A percentile compares a stretch with the other conserved stretches of the same genome.
Conservation (phyloP, 2,113 vertebrate species). For the Mustelus asterias region DNA sequence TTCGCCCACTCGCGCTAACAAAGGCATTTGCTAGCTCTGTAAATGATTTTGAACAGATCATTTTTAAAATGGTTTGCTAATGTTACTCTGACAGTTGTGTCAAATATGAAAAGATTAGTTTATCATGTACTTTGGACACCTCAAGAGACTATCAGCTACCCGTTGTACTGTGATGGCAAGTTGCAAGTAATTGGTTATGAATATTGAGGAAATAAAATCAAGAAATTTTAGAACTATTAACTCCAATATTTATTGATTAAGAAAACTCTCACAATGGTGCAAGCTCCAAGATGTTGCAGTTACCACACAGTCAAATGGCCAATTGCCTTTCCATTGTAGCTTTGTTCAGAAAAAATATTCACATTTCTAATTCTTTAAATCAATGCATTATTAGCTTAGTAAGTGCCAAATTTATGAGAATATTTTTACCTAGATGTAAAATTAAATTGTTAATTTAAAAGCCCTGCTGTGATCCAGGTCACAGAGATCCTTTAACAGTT, state of each 20-base stretch:
- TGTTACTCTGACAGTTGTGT: background rate
- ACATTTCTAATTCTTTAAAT: background rate
- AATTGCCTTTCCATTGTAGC: background rate
- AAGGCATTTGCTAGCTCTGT: background rate
- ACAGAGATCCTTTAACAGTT: background rate
- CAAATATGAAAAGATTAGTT: background rate
- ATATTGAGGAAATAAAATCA: background rate
- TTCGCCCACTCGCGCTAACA: no score
- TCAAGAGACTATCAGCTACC: background rate
- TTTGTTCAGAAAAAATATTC: background rate
- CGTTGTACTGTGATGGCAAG: background rate
- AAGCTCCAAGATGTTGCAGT: background rate
- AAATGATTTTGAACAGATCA: no score
- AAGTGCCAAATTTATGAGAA: background rate
- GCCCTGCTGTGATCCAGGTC: background rate
- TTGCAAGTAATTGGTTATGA: background rate
- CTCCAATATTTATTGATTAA: no score
- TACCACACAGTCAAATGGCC: background rate
- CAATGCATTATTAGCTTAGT: background rate
- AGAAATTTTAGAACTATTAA: no score
- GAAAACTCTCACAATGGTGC: no score
- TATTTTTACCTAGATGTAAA: no score
- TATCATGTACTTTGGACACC: background rate
- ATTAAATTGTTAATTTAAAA: background rate
- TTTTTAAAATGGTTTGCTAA: background rate